Evolutionary conservation across 2,113 vertebrate genomes (phyloP).

Genomic region (Ondatra zibethicus): DNA sequence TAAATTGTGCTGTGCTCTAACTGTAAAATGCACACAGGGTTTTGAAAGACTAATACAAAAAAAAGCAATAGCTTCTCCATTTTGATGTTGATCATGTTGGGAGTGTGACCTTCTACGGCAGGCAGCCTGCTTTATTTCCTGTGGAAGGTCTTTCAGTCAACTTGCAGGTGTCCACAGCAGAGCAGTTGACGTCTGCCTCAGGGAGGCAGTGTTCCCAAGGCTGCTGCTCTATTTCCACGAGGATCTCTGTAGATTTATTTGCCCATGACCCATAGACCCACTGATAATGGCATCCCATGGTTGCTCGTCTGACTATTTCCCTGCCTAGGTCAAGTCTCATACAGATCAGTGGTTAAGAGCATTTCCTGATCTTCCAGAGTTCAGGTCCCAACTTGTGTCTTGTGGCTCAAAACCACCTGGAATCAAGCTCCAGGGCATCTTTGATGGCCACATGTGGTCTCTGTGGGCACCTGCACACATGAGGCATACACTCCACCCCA

Average conservation of each 20-base stretch:
- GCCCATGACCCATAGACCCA: background rate
- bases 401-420: background rate
- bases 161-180: background rate
- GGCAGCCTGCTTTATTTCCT: background rate
- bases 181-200: background rate
- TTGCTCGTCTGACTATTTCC: background rate
- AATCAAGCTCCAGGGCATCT: background rate
- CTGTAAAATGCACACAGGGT: background rate
- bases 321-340: background rate
- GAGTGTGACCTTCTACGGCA: too few relatives aligned
- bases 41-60: background rate
- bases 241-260: background rate
- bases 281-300: background rate
- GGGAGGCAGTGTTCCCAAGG: background rate
- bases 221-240: rapidly evolving
- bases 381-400: background rate
- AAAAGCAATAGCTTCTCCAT: background rate
- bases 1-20: rapidly evolving
- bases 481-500: background rate
- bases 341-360: background rate
- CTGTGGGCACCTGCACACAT: background rate
- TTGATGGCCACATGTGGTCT: background rate
- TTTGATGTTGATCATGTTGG: too few relatives aligned
- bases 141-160: background rate
- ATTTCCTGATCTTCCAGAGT: background rate